These are phyloP conservation scores for Falco peregrinus DNA, from an alignment of 2,797 vertebrate genomes.

Conservation along the genomic window DNA sequence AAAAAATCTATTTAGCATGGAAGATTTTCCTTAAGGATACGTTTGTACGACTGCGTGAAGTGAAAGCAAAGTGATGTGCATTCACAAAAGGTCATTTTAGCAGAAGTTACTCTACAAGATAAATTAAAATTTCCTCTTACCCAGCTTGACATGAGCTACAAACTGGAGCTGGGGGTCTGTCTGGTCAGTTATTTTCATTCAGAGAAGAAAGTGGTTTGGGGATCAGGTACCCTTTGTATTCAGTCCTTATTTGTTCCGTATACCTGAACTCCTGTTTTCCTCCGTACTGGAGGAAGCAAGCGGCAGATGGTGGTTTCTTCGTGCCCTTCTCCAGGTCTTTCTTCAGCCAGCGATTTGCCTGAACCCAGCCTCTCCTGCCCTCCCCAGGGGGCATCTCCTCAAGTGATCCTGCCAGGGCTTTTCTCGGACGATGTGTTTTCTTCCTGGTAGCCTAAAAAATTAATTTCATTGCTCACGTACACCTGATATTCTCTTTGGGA, in stretches of 20 bases:
- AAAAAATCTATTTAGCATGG: neutral
- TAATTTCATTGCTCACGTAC: fast-evolving
- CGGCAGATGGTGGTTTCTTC: neutral
- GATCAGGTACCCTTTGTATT: neutral
- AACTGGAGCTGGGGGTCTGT: neutral
- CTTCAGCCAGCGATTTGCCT: neutral
- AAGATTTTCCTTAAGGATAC: neutral
- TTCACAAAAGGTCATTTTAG: neutral
- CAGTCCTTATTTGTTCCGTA: neutral
- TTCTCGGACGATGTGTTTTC: neutral
- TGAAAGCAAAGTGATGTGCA: neutral
- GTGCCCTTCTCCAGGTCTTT: neutral
- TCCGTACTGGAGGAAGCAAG: neutral
- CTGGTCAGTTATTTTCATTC: neutral
- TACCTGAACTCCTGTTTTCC: neutral
- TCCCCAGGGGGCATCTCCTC: too few relatives aligned
- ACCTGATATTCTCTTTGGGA: neutral
- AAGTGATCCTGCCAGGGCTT: neutral
- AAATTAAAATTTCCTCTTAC: neutral
- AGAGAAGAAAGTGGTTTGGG: neutral
- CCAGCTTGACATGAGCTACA: neutral
- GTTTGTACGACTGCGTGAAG: neutral
- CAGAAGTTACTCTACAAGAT: neutral
- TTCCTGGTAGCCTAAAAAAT: neutral
- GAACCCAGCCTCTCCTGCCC: neutral